Base-by-base conservation (phyloP, 2,113 vertebrate species). In the Catharus bicknelli region DNA sequence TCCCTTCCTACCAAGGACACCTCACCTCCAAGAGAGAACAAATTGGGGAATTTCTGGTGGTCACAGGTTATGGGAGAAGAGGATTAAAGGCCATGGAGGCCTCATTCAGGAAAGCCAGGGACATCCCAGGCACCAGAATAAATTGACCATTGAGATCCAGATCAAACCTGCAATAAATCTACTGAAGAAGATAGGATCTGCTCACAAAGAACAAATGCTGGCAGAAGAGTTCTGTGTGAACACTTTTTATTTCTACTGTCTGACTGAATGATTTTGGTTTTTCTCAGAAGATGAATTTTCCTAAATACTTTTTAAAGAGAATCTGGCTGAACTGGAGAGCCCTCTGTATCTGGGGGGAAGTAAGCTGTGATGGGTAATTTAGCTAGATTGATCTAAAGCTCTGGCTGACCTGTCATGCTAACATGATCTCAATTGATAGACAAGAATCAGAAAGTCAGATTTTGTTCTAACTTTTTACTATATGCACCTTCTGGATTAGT, bases 271-370 rank as follows among this genome's bases (percentile, higher is more conserved):
- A 5, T 64, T 73, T 36, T 77, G 16, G 5, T 27, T 77, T 89
- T 68, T 4, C n/a, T 23, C 45, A 61, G 16, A 51, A 61, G 7
- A 2, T 34, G 22, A 58, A 34, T 77, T 81, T 86, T 90, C 6
- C 8, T 51, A 43, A 72, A 22, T 27, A 12, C 5, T 14, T 57
- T 63, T 89, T 84, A 57, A 54, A 54, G 16, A 69, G 29, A 57
- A 40, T 45, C 45, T 86, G 30, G 13, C 19, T 59, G 13, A 83
- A 47, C 25, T 59, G 11, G 45, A 75, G 75, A 62, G 2, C 3
- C 1, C 36, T 70, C n/a, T 73, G 9, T 0, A 2, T 7, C 26
- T 62, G 9, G 13, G 4, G 9, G 11, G 5, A 55, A n/a, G 25
- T 10, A 40, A 26, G 2, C 11, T 62, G 47, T 17, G n/a, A n/a